Evolutionary conservation across 2,797 vertebrate species (phyloP).

Genomic region (Hyperoplus immaculatus): DNA sequence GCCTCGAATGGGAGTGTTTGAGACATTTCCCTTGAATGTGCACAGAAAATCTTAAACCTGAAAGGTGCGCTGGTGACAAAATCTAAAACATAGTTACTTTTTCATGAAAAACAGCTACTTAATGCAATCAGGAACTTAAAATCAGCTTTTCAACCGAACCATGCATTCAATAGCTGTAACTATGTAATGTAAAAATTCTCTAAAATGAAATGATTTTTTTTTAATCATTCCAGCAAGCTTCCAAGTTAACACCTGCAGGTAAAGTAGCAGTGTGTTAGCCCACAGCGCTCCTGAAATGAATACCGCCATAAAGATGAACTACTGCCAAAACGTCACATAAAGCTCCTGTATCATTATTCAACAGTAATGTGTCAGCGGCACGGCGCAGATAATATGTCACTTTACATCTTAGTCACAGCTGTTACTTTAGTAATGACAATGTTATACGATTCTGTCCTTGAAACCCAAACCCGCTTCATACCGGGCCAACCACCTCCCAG

Average conservation of each 20-base stretch:
- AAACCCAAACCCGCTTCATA: constrained; percentile 64
- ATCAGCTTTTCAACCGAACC: neutral
- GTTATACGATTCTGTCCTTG: constrained; percentile 75
- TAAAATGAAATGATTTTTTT: neutral
- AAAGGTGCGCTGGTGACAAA: neutral
- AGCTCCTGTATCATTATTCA: constrained; percentile 60
- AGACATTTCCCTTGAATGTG: neutral
- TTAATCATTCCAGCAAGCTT: constrained; percentile 9
- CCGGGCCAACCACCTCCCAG: constrained; percentile 50
- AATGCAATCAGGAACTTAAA: neutral
- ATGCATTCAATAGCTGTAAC: neutral
- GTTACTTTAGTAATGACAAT: constrained; percentile 74
- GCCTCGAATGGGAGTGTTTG: neutral
- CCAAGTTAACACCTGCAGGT: constrained; percentile 22
- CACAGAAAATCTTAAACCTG: neutral
- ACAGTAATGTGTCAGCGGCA: constrained; percentile 55
- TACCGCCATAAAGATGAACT: constrained; percentile 53
- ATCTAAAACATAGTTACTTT: neutral
- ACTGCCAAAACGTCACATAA: constrained; percentile 57
- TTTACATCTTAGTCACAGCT: constrained; percentile 73
- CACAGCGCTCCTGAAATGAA: constrained; percentile 52
- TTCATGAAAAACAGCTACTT: neutral
- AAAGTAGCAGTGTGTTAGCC: constrained; percentile 5
- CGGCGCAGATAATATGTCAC: constrained; percentile 65
- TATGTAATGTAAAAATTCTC: neutral